These are phyloP conservation scores for Sminthurides bifidus DNA, from an alignment of 1,140 invertebrate genomes.

Conservation along the genomic window DNA sequence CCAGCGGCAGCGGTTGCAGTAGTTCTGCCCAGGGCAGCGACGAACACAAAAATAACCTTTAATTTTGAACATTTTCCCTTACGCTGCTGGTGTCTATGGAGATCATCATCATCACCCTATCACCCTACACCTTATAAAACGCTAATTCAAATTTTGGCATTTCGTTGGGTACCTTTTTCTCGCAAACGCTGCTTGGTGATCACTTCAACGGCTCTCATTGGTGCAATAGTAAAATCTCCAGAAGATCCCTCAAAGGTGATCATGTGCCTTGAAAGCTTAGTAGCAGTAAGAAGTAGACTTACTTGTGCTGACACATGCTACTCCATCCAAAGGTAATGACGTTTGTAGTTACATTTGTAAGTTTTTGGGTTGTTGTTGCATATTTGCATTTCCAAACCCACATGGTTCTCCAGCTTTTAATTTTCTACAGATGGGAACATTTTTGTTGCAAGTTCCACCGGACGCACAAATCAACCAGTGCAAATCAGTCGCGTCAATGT, in stretches of 20 bases:
- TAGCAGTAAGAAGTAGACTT: slow-evolving; percentile 21
- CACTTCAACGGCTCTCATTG: slow-evolving; percentile 71
- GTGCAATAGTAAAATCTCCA: slow-evolving; percentile 42
- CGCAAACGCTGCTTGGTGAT: slow-evolving; percentile 67
- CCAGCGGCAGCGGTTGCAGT: no score
- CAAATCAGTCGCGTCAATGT: slow-evolving; percentile 60
- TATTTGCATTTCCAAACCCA: neutral
- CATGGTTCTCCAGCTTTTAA: neutral
- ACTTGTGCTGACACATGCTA: slow-evolving; percentile 24
- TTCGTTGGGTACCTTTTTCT: no score
- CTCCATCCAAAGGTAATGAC: slow-evolving; percentile 24
- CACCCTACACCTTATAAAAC: no score
- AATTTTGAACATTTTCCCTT: no score
- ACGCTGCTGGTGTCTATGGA: no score
- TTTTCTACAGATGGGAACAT: slow-evolving; percentile 56
- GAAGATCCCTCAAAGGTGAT: slow-evolving; percentile 19
- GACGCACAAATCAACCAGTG: slow-evolving; percentile 56
- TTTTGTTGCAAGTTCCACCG: slow-evolving; percentile 52
- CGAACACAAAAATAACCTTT: no score
- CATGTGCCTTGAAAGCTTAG: slow-evolving; percentile 19
- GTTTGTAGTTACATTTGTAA: neutral
- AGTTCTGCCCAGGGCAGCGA: no score
- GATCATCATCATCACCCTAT: no score
- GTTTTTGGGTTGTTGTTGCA: neutral
- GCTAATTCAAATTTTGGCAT: no score